These are phyloP conservation scores for Microtus obscurus DNA, from an alignment of 2,797 vertebrate species.

Conservation along the genomic window DNA sequence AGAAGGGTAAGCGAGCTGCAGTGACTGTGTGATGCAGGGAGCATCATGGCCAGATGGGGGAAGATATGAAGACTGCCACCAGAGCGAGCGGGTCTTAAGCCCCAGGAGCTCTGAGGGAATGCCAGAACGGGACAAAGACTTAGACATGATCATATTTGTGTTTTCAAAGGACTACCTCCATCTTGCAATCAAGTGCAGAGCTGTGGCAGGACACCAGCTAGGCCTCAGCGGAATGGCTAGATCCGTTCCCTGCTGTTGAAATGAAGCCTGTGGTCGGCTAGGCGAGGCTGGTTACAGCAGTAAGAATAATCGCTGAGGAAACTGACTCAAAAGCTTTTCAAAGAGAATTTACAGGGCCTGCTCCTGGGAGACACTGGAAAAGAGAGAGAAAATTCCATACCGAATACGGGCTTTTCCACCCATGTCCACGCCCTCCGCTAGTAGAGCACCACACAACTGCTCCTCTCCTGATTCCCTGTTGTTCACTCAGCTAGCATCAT, in stretches of 20 bases:
- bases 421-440: neutral
- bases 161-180: neutral
- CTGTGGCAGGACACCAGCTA: too few relatives aligned
- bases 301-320: neutral
- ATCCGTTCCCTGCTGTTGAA: neutral
- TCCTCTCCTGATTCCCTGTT: neutral
- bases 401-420: neutral
- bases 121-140: neutral
- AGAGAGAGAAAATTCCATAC: neutral
- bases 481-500: neutral
- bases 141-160: neutral
- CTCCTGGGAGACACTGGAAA: neutral
- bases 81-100: neutral
- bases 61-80: neutral
- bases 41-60: neutral
- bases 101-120: neutral
- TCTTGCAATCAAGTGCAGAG: neutral
- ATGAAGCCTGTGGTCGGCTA: neutral
- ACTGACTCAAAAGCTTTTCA: neutral
- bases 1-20: accelerated
- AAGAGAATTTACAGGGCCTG: neutral
- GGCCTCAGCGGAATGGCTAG: neutral
- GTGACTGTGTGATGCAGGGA: neutral
- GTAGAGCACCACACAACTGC: too few relatives aligned
- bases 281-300: neutral